Percentiles rank a stretch among this genome's conserved stretches.
Conservation (phyloP, 2,888 invertebrate genomes). For the Abrostola tripartita region DNA sequence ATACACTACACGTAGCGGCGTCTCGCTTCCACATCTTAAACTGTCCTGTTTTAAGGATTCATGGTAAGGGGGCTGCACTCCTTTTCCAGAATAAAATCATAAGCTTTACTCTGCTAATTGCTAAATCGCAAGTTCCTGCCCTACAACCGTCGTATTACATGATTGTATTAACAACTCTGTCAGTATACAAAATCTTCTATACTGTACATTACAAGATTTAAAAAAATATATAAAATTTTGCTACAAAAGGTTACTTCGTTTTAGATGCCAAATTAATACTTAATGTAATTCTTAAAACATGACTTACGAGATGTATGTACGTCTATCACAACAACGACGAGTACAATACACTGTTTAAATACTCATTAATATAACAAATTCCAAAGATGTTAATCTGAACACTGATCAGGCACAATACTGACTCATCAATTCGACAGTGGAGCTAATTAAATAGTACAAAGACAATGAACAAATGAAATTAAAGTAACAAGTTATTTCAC, state of each 20-base stretch:
- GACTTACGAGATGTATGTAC: slow-evolving; percentile 27
- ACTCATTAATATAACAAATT: slow-evolving; percentile 27
- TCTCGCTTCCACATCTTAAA: no score
- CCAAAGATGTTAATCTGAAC: slow-evolving; percentile 39
- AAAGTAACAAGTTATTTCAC: slow-evolving; percentile 66
- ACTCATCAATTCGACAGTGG: slow-evolving; percentile 48
- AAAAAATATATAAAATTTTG: no score
- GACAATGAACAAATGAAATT: slow-evolving; percentile 66
- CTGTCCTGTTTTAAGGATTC: no score
- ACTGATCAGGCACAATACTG: slow-evolving; percentile 53
- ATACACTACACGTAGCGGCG: no score
- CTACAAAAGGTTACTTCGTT: not conserved
- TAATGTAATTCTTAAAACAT: not conserved
- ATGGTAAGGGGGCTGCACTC: no score
- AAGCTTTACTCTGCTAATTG: no score
- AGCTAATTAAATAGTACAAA: slow-evolving; percentile 67
- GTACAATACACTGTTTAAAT: slow-evolving; percentile 26
- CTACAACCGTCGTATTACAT: no score
- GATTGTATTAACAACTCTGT: no score
- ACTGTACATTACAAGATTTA: no score
- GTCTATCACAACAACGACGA: slow-evolving; percentile 19
- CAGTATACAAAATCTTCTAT: no score
- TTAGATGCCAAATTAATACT: not conserved
- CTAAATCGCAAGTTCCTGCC: no score
- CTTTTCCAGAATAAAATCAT: no score